Percentiles rank a stretch among this genome's conserved stretches.
phyloP scores from a whole-genome alignment of 2,888 invertebrate genomes.

The Xestia ashworthii region DNA sequence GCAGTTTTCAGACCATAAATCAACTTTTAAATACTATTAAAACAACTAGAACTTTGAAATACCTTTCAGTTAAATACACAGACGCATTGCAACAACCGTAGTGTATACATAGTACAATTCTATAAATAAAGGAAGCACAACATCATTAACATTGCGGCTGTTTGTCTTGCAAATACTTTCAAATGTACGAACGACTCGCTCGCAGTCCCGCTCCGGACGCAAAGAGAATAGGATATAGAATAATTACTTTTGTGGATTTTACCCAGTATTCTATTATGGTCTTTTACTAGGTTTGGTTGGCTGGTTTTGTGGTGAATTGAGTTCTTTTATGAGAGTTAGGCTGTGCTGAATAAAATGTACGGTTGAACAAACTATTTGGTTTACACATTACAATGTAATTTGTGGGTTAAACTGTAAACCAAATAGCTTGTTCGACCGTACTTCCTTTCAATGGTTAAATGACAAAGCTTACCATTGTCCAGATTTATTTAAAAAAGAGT shows the following conservation, averaged over 20 bases:
- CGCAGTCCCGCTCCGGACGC: neutral
- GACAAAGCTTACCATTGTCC: neutral
- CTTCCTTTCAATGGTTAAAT: neutral
- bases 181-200: conserved; percentile 27
- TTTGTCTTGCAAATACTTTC: conserved; percentile 56
- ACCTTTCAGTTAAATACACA: neutral
- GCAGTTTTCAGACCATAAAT: neutral
- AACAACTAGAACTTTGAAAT: conserved; percentile 12
- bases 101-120: neutral
- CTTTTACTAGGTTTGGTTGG: too few species aligned
- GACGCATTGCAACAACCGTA: neutral
- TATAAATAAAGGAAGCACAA: conserved; percentile 5
- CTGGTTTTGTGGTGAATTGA: too few species aligned
- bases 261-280: neutral
- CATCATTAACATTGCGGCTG: conserved; percentile 50
- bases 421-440: too few species aligned
- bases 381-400: too few species aligned
- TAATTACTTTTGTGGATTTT: conserved; percentile 34
- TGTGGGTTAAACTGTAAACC: too few species aligned
- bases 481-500: neutral
- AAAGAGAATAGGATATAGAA: conserved; percentile 22
- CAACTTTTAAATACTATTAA: neutral
- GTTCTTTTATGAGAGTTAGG: neutral
- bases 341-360: neutral
- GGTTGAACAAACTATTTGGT: too few species aligned